These are phyloP conservation scores for Exocentrus adspersus DNA, from an alignment of 2,888 invertebrate species.

Conservation along the genomic window DNA sequence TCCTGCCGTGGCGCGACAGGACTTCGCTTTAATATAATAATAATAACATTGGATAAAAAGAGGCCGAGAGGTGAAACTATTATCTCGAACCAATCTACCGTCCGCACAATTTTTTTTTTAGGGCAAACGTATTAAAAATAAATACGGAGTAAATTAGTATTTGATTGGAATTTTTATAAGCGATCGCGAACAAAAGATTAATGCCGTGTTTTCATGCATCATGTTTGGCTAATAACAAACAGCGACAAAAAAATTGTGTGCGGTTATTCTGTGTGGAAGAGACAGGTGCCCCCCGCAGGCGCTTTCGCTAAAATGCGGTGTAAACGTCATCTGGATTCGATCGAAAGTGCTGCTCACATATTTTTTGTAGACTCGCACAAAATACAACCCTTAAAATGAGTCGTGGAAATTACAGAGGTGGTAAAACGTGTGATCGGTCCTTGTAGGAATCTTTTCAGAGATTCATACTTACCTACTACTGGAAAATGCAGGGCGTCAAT, in stretches of 20 bases:
- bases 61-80: not conserved
- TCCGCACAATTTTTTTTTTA: not conserved
- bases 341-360: not conserved
- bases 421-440: too few species aligned
- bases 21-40: not conserved
- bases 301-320: not conserved
- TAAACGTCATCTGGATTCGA: too few species aligned
- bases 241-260: not conserved
- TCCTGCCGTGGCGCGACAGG: not conserved
- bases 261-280: not conserved
- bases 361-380: too few species aligned
- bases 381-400: too few species aligned
- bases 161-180: not conserved
- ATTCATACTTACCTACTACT: too few species aligned
- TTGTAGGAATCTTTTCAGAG: too few species aligned
- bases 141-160: slow-evolving; percentile 1
- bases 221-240: not conserved
- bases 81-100: not conserved
- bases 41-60: not conserved
- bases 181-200: not conserved
- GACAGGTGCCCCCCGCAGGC: not conserved
- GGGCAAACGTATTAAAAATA: not conserved
- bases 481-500: too few species aligned
- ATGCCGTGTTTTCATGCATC: not conserved
- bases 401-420: too few species aligned